phyloP scores from a whole-genome alignment of 1,140 invertebrate genomes.

The Ganaspis sp. region DNA sequence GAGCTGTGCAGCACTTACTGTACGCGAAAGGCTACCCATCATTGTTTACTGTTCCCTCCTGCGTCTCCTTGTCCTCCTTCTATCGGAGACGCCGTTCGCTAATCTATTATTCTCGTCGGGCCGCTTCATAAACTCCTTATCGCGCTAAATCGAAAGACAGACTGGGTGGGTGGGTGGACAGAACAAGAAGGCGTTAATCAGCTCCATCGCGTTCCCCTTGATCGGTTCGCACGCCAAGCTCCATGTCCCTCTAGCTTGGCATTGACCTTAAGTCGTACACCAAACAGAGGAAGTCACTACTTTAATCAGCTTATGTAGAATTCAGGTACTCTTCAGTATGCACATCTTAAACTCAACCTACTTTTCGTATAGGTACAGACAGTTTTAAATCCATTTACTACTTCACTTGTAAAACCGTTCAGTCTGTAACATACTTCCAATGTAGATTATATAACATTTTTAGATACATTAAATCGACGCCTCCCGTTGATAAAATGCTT shows the following conservation, averaged over 20 bases:
- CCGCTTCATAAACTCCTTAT: slow-evolving; percentile 73
- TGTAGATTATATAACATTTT: not conserved
- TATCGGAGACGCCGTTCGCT: slow-evolving; percentile 48
- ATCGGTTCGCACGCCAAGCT: not conserved
- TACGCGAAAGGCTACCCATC: slow-evolving; percentile 62
- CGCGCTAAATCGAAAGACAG: slow-evolving; percentile 65
- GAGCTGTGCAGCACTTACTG: slow-evolving; percentile 56
- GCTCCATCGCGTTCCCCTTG: slow-evolving; percentile 46
- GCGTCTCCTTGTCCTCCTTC: slow-evolving; percentile 40
- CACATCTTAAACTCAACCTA: not conserved
- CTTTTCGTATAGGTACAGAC: not conserved
- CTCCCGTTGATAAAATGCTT: too few species aligned
- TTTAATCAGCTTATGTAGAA: not conserved
- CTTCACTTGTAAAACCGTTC: not conserved
- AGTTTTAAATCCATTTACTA: not conserved
- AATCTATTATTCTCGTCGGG: slow-evolving; percentile 71
- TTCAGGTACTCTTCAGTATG: not conserved
- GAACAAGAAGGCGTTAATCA: slow-evolving; percentile 70
- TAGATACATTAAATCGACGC: too few species aligned
- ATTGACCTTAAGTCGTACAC: not conserved
- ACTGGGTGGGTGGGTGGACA: slow-evolving; percentile 61
- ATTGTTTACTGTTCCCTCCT: slow-evolving; percentile 66
- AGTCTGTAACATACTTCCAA: not conserved
- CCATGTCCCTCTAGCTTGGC: not conserved
- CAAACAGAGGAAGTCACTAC: not conserved